These are phyloP conservation scores for Portunus trituberculatus DNA, from an alignment of 1,140 invertebrate genomes.

Conservation along the genomic window DNA sequence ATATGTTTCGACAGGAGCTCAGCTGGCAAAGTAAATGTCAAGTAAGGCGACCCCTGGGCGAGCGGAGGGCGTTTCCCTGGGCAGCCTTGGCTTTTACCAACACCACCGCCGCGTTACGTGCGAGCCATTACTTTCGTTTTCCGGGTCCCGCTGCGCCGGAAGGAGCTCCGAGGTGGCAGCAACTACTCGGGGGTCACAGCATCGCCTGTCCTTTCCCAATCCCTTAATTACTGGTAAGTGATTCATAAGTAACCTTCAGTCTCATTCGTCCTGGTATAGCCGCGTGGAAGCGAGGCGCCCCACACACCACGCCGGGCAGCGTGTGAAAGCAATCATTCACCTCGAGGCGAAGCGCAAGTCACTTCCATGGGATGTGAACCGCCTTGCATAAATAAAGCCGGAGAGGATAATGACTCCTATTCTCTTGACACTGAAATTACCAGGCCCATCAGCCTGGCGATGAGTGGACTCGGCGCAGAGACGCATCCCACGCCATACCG, in stretches of 20 bases:
- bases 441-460: background rate
- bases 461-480: background rate
- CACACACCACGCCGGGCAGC: background rate
- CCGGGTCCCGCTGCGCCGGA: background rate
- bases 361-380: conserved; percentile 20
- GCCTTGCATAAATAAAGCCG: conserved; percentile 8
- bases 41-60: background rate
- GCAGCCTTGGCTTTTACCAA: background rate
- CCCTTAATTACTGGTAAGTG: background rate
- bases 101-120: background rate
- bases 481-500: background rate
- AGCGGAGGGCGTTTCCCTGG: conserved; percentile 6
- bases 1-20: conserved; percentile 2
- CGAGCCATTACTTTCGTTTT: background rate
- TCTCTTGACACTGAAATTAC: conserved; percentile 22
- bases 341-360: background rate
- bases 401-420: conserved; percentile 23
- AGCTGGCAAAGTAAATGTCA: conserved; percentile 13
- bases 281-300: too few relatives aligned
- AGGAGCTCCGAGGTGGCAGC: background rate
- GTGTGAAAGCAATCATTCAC: conserved; percentile 13
- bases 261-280: too few relatives aligned
- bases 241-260: background rate
- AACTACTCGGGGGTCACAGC: background rate
- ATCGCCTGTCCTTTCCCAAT: background rate